Evolutionary conservation across 2,113 vertebrate genomes (phyloP), one percentile per base, ranked within the genome.

Genomic region (Sylvilagus bachmani): DNA sequence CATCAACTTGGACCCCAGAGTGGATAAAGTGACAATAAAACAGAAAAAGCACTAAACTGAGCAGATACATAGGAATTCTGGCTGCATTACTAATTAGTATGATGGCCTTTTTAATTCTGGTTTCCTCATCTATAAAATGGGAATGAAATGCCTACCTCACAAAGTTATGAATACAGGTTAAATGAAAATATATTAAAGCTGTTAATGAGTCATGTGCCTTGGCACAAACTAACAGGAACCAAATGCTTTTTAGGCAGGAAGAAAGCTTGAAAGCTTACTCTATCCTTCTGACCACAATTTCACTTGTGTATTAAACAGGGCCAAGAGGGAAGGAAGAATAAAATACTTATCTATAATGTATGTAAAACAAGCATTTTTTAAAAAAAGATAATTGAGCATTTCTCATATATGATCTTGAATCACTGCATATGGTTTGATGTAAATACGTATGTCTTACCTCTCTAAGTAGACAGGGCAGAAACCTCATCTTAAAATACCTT

Each of bases 401-500:
- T 75, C 80, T 89, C 74, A 21, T 7, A 82, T 31, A 79, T 80
- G 36, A 85, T 78, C 90, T 86, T 58, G n/a, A 69, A 73, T 29
- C 53, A 58, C 80, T 10, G 67, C 31, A 84, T 81, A 61, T 0
- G 14, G 61, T 86, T 69, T 82, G 89, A 94, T 75, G 22, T 89
- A 93, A 86, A 81, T 66, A 53, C 51, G 6, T 93, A 53, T 61
- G 11, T 93, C 94, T 94, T 86, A 93, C 79, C 75, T 94, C 89
- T 51, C 90, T 94, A 89, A 86, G 94, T 5, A 89, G 73, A 87
- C 24, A 74, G 64, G 86, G 89, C 49, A 87, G 86, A 95, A 96
- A 93, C 55, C 86, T 92, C 93, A 94, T 86, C 74, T 96, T 88
- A 95, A 95, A 84, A 95, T 87, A 92, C 49, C 87, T 36, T 90